Base-by-base conservation (phyloP, 92 coral and sea anemone genomes). In the Palythoa heliodiscus region DNA sequence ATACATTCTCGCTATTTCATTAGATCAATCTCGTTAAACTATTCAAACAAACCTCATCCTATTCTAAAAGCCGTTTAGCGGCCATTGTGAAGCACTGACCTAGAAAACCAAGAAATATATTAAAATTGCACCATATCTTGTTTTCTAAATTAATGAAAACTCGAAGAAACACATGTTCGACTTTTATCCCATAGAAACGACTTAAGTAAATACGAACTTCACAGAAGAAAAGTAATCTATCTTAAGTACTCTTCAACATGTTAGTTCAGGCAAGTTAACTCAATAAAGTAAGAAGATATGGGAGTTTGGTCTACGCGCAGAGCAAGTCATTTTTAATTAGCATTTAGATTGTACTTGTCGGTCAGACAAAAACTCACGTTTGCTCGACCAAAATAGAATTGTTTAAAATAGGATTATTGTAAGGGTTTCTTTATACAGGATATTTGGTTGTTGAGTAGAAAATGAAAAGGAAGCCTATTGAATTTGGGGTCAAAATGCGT, bases 61-160 rank as follows among this genome's bases (percentile, higher is more conserved):
- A 70, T 68, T 80, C 84, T 80, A 80, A 80, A 63, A 80, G 74
- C 58, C 84, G 63, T 80, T 80, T 80, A 80, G 74, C 12, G 84
- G 57, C 84, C 64, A 64, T 80, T 80, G 84, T 80, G 84, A 80
- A 16, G 84, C 84, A 80, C 58, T 80, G 84, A 80, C 84, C 84
- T 80, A 80, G 84, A 80, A 80, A 80, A 80, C 84, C 84, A 38
- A 47, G 61, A 80, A 24, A 43, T 80, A 80, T 80, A 80, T 80
- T 80, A 80, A 80, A 80, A 64, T 53, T 67, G 84, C 84, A 80
- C 61, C 75, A 80, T 66, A 80, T 80, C 84, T 80, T 80, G 75
- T 40, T 37, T 43, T 80, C 57, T 35, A 68, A 80, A 29, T 80
- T 80, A 80, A 80, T 80, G 72, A 64, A 66, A 63, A 29, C 50